Percentiles rank a stretch among this genome's conserved stretches.
phyloP scores from a whole-genome alignment of 1,140 invertebrate species.

The Halictus rubicundus region DNA sequence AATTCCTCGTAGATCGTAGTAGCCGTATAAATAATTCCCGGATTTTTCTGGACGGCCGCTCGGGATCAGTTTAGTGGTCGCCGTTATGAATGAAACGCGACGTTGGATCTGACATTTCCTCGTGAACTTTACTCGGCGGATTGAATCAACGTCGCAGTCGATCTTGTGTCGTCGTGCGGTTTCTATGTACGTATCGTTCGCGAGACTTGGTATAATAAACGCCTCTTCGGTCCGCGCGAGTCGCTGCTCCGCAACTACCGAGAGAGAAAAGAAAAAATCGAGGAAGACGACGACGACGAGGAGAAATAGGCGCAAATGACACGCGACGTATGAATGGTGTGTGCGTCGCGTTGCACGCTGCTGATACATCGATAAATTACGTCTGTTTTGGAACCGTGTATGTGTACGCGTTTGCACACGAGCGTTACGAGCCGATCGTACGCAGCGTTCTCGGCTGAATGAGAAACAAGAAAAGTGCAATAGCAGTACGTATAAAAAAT shows the following conservation, averaged over 20 bases:
- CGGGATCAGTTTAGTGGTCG: neutral
- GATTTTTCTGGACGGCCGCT: neutral
- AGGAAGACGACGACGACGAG: too few species aligned
- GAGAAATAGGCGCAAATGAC: slow-evolving; percentile 2
- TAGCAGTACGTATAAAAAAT: slow-evolving; percentile 29
- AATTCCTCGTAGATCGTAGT: neutral
- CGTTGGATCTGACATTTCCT: slow-evolving; percentile 13
- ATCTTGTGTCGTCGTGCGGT: neutral
- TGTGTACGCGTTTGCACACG: neutral
- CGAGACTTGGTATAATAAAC: neutral
- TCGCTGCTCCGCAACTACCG: slow-evolving; percentile 15
- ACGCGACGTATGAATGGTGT: slow-evolving; percentile 20
- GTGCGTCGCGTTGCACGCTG: slow-evolving; percentile 12
- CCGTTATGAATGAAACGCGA: neutral
- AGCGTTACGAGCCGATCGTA: slow-evolving; percentile 7
- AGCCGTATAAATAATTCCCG: neutral
- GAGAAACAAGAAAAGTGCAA: slow-evolving; percentile 16
- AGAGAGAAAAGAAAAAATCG: neutral
- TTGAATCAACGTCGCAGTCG: slow-evolving; percentile 12
- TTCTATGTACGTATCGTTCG: slow-evolving; percentile 9
- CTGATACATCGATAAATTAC: slow-evolving; percentile 18
- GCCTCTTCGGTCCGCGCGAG: neutral
- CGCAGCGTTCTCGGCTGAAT: slow-evolving; percentile 25
- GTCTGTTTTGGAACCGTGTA: neutral
- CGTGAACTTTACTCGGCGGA: slow-evolving; percentile 4